Base-by-base conservation (phyloP, 1,140 invertebrate species). In the Phthorimaea operculella region DNA sequence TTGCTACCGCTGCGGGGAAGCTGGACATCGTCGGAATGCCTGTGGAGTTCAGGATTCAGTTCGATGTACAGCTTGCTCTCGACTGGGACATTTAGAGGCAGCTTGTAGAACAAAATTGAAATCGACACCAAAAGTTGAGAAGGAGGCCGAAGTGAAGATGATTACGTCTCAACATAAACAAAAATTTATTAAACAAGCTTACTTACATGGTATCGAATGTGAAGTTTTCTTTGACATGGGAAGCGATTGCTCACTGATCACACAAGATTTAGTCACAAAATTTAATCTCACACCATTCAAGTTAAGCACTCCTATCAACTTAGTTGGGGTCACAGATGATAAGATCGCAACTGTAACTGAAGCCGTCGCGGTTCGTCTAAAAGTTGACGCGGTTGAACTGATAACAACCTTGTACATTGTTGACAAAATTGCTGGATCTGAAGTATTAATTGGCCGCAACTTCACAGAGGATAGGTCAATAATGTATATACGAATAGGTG, bases 181-280 rank as follows among this genome's bases (percentile, higher is more conserved):
- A 54, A 57, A 57, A 28, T 61, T 57, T 54, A 50, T 33, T 28
- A 61, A 57, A 51, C 12, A 51, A 11, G 14, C 52, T 8, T 47
- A 47, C 3, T 11, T 59, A 10, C 36, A 48, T 52, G 28, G 55
- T 44, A 14, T 17, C 28, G 42, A 51, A 5, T 48, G 33, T 47
- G 21, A 57, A 28, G 59, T 48, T 21, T 61, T 61, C 18, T 34
- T 61, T 39, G 59, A 61, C 47, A 60, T 56, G 54, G 58, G 58
- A 10, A 55, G 53, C 14, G 45, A 48, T 48, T 55, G 52, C 12
- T 60, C 58, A 15, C 18, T 60, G 21, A 57, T 60, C 10, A 50
- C 58, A 16, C 0, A 0, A 1, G 21, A 54, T 10, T 33, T 56
- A 18, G 44, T 50, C 10, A 42, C 17, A 36, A 39, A 44, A 47